Evolutionary conservation across 2,888 invertebrate species (phyloP).

Genomic region (Papilio elwesi): DNA sequence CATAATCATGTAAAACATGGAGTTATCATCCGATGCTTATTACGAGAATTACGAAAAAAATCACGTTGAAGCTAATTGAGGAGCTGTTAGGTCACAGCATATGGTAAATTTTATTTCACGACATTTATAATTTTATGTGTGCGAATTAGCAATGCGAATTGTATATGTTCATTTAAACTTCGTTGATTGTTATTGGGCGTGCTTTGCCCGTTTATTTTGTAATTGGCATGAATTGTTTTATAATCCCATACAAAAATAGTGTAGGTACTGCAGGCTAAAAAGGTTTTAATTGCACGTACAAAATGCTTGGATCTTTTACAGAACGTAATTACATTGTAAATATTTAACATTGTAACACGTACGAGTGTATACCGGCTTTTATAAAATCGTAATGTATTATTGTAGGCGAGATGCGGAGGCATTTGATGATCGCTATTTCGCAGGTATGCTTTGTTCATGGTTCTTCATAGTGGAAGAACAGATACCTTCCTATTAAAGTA

Average conservation of each 20-base stretch:
- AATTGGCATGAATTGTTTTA: conserved; percentile 40
- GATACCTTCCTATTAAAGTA: conserved; percentile 14
- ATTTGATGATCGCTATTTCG: conserved; percentile 30
- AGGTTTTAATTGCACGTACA: conserved; percentile 20
- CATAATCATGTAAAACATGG: conserved; percentile 57
- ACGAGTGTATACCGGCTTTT: conserved; percentile 31
- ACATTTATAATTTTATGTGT: conserved; percentile 38
- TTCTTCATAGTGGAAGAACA: neutral
- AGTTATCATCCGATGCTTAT: conserved; percentile 53
- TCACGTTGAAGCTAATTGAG: conserved; percentile 38
- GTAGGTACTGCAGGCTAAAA: conserved; percentile 1
- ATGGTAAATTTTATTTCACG: conserved; percentile 30
- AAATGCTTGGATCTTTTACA: conserved; percentile 18
- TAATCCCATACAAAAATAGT: conserved; percentile 21
- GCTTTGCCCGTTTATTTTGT: conserved; percentile 39
- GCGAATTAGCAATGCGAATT: conserved; percentile 69
- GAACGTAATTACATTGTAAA: conserved; percentile 24
- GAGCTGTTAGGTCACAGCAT: conserved; percentile 23
- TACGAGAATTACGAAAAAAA: conserved; percentile 52
- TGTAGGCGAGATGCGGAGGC: conserved; percentile 19
- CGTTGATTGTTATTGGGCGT: conserved; percentile 15
- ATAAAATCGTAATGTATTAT: conserved; percentile 29
- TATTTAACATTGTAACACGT: conserved; percentile 34
- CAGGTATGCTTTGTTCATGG: conserved; percentile 23
- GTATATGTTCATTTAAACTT: conserved; percentile 28